phyloP scores from a whole-genome alignment of 2,797 vertebrate species.

The Anguilla megastoma region DNA sequence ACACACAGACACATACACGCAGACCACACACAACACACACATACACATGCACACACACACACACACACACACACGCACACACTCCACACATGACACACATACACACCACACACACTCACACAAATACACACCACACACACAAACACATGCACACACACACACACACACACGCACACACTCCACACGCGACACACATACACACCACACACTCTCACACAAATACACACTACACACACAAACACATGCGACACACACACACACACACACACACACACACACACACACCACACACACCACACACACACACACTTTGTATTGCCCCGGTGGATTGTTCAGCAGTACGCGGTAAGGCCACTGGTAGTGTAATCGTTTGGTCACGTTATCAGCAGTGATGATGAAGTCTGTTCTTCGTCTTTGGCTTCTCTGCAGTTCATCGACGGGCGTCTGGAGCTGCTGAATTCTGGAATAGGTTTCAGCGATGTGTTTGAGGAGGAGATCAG shows the following conservation, averaged over 20 bases:
- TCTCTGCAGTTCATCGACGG: constrained; percentile 89
- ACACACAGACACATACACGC: neutral
- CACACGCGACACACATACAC: constrained; percentile 73
- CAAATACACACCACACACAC: neutral
- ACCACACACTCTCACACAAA: neutral
- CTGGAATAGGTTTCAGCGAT: constrained; percentile 94
- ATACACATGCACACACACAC: neutral
- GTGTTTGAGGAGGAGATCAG: constrained; percentile 97
- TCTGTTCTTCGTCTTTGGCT: constrained; percentile 33
- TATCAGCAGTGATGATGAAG: neutral
- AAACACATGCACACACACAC: neutral
- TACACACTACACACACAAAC: neutral
- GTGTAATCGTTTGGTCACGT: neutral
- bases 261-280: neutral
- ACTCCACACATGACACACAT: neutral
- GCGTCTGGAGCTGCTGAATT: constrained; percentile 90
- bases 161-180: neutral
- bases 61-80: neutral
- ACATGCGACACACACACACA: neutral
- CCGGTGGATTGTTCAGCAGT: too few relatives aligned
- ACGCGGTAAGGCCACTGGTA: neutral
- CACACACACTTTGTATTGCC: neutral
- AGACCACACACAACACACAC: neutral
- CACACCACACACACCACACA: neutral
- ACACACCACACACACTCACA: neutral